Percentiles rank a stretch among this genome's conserved stretches.
Conservation (phyloP, 2,113 vertebrate species). For the Alces alces region DNA sequence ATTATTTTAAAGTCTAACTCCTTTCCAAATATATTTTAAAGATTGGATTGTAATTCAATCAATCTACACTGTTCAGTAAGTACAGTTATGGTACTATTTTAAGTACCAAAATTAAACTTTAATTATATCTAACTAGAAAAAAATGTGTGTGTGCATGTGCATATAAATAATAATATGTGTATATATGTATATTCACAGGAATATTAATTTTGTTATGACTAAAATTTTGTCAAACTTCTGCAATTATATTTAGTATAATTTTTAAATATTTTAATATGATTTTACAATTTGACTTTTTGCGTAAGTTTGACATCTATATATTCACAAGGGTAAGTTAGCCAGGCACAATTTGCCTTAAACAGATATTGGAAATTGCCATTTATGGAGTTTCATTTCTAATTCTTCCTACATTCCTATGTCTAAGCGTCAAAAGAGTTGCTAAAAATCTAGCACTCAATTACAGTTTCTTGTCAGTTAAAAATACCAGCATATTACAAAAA, state of each 20-base stretch:
- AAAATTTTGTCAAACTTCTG: neutral
- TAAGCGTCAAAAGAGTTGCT: constrained; percentile 71
- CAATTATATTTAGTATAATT: neutral
- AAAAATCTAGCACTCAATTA: constrained; percentile 72
- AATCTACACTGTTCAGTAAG: neutral
- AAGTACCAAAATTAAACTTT: neutral
- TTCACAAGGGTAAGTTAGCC: neutral
- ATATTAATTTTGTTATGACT: neutral
- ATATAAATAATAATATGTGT: neutral
- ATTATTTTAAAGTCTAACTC: neutral
- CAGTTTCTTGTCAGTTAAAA: constrained; percentile 69
- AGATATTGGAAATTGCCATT: constrained; percentile 4
- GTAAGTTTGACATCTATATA: constrained; percentile 10
- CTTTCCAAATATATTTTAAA: neutral
- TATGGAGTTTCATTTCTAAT: constrained; percentile 48
- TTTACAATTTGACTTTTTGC: constrained; percentile 8
- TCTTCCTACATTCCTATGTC: constrained; percentile 64
- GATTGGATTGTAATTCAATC: neutral
- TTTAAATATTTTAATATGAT: neutral
- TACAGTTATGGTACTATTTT: neutral
- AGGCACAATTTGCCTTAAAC: neutral
- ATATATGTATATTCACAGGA: neutral
- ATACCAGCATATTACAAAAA: constrained; percentile 74
- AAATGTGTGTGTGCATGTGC: neutral
- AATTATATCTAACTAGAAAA: neutral